Base-by-base conservation (phyloP, 1,140 invertebrate genomes). In the Lordiphosa stackelbergi region DNA sequence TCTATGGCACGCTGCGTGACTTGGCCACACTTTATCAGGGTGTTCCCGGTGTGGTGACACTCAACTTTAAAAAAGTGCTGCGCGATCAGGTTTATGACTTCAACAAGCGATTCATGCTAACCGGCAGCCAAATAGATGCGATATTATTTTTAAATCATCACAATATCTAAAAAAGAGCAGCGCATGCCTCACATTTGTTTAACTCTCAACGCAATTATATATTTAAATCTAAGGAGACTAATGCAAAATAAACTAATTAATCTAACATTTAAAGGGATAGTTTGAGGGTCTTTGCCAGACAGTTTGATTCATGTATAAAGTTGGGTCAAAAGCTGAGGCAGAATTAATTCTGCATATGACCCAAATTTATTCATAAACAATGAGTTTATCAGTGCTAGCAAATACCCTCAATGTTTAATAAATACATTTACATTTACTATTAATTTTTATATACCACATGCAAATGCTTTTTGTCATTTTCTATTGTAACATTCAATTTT, bases 131-230 rank as follows among this genome's bases (percentile, higher is more conserved):
- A 41, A 79, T 87, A 9, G 85, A 87, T 53, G 77, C 85, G 10
- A 86, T 87, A 42, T 46, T 87, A 22, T 87, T 86, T 49, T 58
- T 87, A 28, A 61, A 87, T 53, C 73, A 86, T 48, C 68, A 71
- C 57, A 73, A 53, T 47, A 71, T 8, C 28, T 31, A 31, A 31
- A 66, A 66, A 24, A 66, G 51, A 46, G 4, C 36, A 10, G n/a
- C 4, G 11, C 22, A 46, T 5, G 28, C 7, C 11, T 22, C 24
- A 8, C 11, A 9, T 12, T 46, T 45, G 43, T 22, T 40, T 11
- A 22, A 53, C 40, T 43, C 34, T 53, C 41, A 53, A 40, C 36
- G 36, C 37, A 53, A 53, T 40, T 53, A 40, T 53, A 40, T 28
- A 19, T 41, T 31, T 46, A 31, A 46, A 46, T 8, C 24, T 46